Percentiles rank a stretch among this genome's conserved stretches.
Conservation (phyloP, 2,797 vertebrate genomes). For the Sparus aurata region DNA sequence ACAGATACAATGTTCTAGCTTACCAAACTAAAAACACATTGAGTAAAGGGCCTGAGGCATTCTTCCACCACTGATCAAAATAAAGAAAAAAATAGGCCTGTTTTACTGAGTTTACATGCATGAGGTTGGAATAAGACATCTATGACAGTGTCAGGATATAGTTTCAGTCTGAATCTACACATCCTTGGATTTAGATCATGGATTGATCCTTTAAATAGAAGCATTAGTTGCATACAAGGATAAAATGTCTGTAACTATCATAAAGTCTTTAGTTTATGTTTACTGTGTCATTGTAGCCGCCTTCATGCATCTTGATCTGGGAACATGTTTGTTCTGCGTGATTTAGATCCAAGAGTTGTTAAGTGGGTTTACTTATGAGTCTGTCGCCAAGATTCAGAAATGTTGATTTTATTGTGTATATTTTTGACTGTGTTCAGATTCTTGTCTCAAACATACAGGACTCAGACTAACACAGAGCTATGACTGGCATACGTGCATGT, state of each 20-base stretch:
- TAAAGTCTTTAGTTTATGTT: no score
- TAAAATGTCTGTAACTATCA: neutral
- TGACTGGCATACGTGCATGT: neutral
- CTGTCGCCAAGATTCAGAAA: neutral
- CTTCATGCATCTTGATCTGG: neutral
- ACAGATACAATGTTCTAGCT: no score
- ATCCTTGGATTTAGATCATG: neutral
- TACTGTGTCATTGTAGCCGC: neutral
- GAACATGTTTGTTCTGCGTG: neutral
- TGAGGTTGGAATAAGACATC: neutral
- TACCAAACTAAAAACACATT: no score
- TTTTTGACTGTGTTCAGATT: constrained; percentile 22
- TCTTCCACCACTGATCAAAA: no score
- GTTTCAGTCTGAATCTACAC: neutral
- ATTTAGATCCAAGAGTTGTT: neutral
- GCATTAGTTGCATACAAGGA: neutral
- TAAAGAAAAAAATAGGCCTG: no score
- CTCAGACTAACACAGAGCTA: neutral
- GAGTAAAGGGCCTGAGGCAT: no score
- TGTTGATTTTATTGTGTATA: constrained; percentile 17
- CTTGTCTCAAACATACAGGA: neutral
- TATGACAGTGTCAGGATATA: neutral
- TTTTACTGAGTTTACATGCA: neutral
- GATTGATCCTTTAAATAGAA: neutral
- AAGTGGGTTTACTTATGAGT: neutral